Evolutionary conservation across 1,140 invertebrate genomes (phyloP).

Genomic region (Antheraea mylitta): DNA sequence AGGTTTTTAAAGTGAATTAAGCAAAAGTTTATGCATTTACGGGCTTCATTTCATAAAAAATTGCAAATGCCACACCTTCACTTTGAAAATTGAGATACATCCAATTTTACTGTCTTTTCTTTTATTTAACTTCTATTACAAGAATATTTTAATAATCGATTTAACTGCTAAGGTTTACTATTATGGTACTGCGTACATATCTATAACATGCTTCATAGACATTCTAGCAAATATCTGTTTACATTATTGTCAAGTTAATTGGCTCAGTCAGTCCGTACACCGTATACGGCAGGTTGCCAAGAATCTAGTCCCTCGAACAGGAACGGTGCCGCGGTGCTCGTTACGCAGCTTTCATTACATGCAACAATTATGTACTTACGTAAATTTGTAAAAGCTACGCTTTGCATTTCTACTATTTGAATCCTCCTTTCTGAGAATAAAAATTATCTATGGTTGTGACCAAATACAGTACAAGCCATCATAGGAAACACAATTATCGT

Average conservation of each 20-base stretch:
- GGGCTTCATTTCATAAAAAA: too few relatives aligned
- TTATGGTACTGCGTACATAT: neutral
- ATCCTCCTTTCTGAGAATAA: neutral
- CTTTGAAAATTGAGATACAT: too few relatives aligned
- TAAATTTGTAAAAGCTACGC: constrained; percentile 2
- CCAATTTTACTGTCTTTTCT: too few relatives aligned
- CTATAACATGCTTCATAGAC: constrained; percentile 5
- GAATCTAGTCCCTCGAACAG: constrained; percentile 41
- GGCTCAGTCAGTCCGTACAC: constrained; percentile 42
- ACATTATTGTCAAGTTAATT: constrained; percentile 45
- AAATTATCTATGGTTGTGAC: neutral
- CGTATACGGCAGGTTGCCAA: constrained; percentile 47
- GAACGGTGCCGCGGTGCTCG: constrained; percentile 22
- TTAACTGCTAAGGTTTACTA: neutral
- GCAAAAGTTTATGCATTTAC: too few relatives aligned
- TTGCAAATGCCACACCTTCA: too few relatives aligned
- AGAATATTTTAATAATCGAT: too few relatives aligned
- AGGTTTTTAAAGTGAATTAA: too few relatives aligned
- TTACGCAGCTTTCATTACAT: constrained; percentile 39
- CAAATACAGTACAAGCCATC: neutral
- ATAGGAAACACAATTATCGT: too few relatives aligned
- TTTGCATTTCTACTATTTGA: neutral
- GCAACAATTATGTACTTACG: constrained; percentile 21
- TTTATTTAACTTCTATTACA: too few relatives aligned
- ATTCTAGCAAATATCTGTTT: constrained; percentile 34